Conservation (phyloP, 1,140 invertebrate genomes). For the Cephus cinctus region DNA sequence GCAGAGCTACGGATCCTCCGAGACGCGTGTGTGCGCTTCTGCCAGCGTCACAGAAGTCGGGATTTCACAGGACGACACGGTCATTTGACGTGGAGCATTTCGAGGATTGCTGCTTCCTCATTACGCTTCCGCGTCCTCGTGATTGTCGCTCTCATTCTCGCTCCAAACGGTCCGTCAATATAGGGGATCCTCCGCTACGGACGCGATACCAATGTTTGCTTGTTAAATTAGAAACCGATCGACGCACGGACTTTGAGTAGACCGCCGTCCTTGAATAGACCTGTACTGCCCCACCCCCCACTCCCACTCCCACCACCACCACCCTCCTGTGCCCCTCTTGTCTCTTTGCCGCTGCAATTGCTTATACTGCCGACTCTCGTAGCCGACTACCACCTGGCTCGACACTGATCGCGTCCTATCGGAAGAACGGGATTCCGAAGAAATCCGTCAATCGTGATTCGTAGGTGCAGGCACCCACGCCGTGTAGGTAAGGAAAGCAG, state of each 20-base stretch:
- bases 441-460: too few species aligned
- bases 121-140: background rate
- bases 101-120: background rate
- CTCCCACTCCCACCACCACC: constrained; percentile 8
- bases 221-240: constrained; percentile 55
- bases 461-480: too few species aligned
- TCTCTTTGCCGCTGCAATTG: background rate
- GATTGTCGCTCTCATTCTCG: background rate
- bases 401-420: background rate
- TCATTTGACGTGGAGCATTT: too few species aligned
- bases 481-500: constrained; percentile 10
- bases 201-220: constrained; percentile 34
- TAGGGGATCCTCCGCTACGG: background rate
- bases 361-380: background rate
- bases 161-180: too few species aligned
- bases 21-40: too few species aligned
- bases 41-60: too few species aligned
- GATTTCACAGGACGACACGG: too few species aligned
- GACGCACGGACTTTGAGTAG: constrained; percentile 32
- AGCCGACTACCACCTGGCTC: background rate
- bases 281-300: constrained; percentile 4
- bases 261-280: constrained; percentile 6
- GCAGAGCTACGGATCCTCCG: constrained; percentile 12
- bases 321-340: constrained; percentile 5
- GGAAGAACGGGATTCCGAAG: background rate